Conservation (phyloP, 2,888 invertebrate species). For the Archips xylosteana region DNA sequence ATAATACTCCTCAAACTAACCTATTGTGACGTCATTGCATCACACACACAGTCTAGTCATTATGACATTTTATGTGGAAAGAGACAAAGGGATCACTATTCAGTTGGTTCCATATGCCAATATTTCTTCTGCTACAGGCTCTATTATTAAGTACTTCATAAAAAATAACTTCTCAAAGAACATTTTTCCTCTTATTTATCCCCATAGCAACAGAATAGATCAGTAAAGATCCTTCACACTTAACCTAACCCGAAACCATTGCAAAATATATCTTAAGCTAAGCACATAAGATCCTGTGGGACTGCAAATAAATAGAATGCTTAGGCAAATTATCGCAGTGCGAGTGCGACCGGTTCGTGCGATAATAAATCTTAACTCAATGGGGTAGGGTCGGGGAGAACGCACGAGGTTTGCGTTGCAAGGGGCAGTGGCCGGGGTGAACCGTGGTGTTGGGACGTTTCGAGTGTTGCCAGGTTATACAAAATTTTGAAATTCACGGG, state of each 20-base stretch:
- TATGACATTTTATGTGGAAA: no score
- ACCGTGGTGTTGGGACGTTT: conserved; percentile 71
- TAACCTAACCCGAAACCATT: conserved; percentile 40
- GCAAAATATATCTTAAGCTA: conserved; percentile 45
- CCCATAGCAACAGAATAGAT: conserved; percentile 69
- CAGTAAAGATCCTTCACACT: conserved; percentile 66
- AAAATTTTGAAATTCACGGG: neutral
- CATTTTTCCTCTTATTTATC: conserved; percentile 77
- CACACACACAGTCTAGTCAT: no score
- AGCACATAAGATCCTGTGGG: neutral
- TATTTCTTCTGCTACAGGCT: no score
- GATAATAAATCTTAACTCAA: conserved; percentile 28
- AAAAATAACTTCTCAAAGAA: conserved; percentile 63
- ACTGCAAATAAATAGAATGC: conserved; percentile 11
- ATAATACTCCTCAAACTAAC: no score
- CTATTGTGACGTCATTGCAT: no score
- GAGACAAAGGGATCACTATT: no score
- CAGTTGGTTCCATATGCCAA: no score
- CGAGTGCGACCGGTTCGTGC: conserved; percentile 7
- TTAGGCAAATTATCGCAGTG: conserved; percentile 1
- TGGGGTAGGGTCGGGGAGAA: conserved; percentile 35
- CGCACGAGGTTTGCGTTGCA: conserved; percentile 57
- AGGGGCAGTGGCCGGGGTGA: conserved; percentile 78
- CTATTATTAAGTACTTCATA: no score
- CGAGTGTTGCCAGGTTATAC: neutral